Evolutionary conservation across 2,797 vertebrate genomes (phyloP).

Genomic region (Phaenicophaeus curvirostris): DNA sequence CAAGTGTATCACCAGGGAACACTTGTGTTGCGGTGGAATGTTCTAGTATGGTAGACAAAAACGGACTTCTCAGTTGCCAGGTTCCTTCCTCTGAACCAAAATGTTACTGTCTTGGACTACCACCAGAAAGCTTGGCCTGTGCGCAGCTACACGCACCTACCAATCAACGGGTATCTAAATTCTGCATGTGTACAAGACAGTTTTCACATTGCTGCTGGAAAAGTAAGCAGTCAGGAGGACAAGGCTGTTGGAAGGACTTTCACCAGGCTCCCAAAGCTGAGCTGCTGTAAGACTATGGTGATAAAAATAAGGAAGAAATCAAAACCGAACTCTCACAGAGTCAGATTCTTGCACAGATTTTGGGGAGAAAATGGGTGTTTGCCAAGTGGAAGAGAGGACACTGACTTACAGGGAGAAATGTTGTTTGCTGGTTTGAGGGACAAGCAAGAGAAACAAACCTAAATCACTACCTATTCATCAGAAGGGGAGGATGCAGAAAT

Average conservation of each 20-base stretch:
- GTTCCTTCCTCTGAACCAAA: neutral
- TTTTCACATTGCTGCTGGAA: neutral
- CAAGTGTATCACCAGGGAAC: neutral
- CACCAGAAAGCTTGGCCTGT: neutral
- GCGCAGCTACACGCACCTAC: neutral
- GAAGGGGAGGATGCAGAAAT: neutral
- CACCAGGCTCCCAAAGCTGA: neutral
- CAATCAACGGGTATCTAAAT: neutral
- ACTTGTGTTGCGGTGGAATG: neutral
- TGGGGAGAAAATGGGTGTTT: neutral
- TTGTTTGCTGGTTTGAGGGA: constrained; percentile 13
- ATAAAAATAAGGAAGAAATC: neutral
- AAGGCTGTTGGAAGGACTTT: neutral
- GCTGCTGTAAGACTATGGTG: neutral
- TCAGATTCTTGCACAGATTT: neutral
- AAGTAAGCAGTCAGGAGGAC: neutral
- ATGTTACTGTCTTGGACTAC: neutral
- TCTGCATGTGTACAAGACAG: neutral
- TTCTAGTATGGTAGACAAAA: neutral
- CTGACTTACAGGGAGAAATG: neutral
- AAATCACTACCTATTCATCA: neutral
- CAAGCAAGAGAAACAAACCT: neutral
- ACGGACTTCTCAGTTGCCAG: neutral
- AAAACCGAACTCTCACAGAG: neutral
- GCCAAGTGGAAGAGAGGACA: neutral